phyloP scores from a whole-genome alignment of 2,797 vertebrate species.

The Pteropus rufus region DNA sequence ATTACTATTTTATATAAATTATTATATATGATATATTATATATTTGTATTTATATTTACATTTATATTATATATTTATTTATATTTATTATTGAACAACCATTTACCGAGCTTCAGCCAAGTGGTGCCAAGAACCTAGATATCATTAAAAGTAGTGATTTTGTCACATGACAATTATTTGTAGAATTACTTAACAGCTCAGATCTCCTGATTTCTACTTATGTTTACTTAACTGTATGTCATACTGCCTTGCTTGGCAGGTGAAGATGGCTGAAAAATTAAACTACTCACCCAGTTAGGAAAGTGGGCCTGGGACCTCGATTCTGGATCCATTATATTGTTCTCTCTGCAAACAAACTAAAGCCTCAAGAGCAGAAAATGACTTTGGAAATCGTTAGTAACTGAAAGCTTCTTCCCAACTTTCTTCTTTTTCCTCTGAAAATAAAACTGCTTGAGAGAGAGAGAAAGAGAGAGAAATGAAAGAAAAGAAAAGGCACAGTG shows the following conservation, averaged over 20 bases:
- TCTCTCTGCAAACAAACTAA: neutral
- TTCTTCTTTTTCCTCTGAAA: constrained; percentile 40
- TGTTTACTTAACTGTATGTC: neutral
- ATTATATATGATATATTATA: neutral
- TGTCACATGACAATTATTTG: neutral
- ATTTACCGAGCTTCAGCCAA: neutral
- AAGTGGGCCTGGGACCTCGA: neutral
- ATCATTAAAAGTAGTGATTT: constrained; percentile 2
- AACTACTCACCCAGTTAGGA: neutral
- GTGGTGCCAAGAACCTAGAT: neutral
- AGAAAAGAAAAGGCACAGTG: constrained; percentile 52
- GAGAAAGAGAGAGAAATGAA: neutral
- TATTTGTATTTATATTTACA: neutral
- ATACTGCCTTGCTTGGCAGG: neutral
- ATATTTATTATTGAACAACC: neutral
- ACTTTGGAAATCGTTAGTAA: neutral
- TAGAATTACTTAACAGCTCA: neutral
- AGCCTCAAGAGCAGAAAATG: neutral
- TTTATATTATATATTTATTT: neutral
- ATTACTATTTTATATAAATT: neutral
- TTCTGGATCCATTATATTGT: neutral
- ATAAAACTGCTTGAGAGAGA: neutral
- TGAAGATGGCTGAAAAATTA: neutral
- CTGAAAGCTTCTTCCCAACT: neutral
- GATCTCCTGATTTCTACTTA: neutral